phyloP scores from a whole-genome alignment of 2,797 vertebrate species.

The Euphonia xanthogaster region DNA sequence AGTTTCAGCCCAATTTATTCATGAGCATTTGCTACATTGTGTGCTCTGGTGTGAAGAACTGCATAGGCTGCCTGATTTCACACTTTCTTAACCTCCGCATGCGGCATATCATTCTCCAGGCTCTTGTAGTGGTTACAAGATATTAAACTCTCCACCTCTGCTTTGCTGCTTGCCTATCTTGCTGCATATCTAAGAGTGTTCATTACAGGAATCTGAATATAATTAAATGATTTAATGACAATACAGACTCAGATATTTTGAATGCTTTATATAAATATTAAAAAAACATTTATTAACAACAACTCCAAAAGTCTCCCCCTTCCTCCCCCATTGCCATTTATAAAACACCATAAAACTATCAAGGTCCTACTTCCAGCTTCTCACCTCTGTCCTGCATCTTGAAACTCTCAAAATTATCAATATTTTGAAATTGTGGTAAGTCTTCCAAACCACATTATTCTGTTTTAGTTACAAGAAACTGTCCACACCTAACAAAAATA shows the following conservation, averaged over 20 bases:
- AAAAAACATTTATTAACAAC: constrained; percentile 17
- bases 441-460: neutral
- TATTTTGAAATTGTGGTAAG: neutral
- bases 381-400: accelerated
- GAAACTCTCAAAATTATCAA: neutral
- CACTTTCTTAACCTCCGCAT: neutral
- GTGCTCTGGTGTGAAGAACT: neutral
- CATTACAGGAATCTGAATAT: neutral
- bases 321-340: neutral
- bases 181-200: neutral
- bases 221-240: neutral
- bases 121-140: neutral
- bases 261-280: neutral
- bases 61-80: neutral
- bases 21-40: neutral
- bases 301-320: neutral
- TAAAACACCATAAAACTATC: neutral
- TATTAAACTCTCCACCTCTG: neutral
- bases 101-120: neutral
- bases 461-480: neutral
- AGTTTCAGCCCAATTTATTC: constrained; percentile 6
- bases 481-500: neutral
- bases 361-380: neutral
- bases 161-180: neutral
- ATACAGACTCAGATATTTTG: neutral